Evolutionary conservation across 2,797 vertebrate species (phyloP).

Genomic region (Alosa sapidissima): DNA sequence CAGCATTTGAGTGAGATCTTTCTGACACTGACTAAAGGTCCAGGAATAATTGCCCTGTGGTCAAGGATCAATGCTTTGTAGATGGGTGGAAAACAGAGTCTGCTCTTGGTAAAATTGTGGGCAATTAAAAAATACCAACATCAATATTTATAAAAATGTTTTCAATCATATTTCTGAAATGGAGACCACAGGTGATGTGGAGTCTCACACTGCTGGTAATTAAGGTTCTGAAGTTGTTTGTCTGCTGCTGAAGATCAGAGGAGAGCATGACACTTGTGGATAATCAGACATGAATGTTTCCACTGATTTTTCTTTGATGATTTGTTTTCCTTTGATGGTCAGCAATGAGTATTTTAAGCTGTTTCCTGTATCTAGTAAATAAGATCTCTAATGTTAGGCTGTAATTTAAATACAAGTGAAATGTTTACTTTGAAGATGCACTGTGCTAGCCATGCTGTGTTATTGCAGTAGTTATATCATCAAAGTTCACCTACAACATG

Average conservation of each 20-base stretch:
- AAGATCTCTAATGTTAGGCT: too few species aligned
- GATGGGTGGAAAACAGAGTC: not conserved
- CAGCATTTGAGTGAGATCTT: slow-evolving; percentile 12
- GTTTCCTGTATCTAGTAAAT: too few species aligned
- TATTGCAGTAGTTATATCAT: too few species aligned
- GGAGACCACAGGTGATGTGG: not conserved
- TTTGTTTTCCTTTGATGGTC: not conserved
- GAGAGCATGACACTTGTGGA: not conserved
- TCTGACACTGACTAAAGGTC: not conserved
- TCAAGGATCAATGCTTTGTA: not conserved
- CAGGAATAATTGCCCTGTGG: not conserved
- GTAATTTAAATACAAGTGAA: too few species aligned
- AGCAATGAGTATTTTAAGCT: too few species aligned
- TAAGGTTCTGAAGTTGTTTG: not conserved
- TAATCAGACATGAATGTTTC: too few species aligned
- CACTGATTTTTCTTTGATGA: too few species aligned
- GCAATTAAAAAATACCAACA: not conserved
- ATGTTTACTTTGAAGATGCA: too few species aligned
- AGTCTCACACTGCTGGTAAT: not conserved
- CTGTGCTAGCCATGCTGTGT: too few species aligned
- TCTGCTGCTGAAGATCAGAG: not conserved
- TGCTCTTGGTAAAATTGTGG: not conserved
- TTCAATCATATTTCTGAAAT: not conserved
- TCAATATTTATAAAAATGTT: not conserved
- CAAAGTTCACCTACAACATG: too few species aligned